Evolutionary conservation across 2,113 vertebrate species (phyloP).

Genomic region (Gulo gulo): DNA sequence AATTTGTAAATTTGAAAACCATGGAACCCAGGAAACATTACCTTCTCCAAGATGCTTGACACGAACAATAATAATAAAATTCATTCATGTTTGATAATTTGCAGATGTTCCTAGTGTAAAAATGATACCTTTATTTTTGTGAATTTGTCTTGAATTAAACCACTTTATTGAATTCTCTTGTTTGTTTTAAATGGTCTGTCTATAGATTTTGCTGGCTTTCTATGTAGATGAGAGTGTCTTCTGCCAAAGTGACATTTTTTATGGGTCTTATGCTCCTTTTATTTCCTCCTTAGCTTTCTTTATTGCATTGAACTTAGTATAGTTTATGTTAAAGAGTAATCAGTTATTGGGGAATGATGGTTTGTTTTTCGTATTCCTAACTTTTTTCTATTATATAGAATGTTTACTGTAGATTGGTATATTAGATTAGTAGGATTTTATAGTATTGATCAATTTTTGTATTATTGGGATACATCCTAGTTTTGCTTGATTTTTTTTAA

Average conservation of each 20-base stretch:
- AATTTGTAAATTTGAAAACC: conserved; percentile 33
- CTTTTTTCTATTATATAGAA: not conserved
- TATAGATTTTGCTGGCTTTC: not conserved
- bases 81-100: not conserved
- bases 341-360: not conserved
- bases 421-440: not conserved
- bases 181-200: not conserved
- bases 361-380: not conserved
- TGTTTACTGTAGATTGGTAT: not conserved
- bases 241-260: not conserved
- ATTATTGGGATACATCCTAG: not conserved
- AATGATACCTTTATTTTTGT: not conserved
- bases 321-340: not conserved
- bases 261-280: not conserved
- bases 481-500: not conserved
- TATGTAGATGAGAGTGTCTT: not conserved
- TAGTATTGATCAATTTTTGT: not conserved
- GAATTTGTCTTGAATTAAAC: not conserved
- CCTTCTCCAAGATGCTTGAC: not conserved
- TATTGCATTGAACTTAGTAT: not conserved
- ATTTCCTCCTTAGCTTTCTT: not conserved
- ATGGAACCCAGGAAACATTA: not conserved
- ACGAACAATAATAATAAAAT: not conserved
- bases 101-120: not conserved
- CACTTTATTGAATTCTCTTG: not conserved